Evolutionary conservation across 2,888 invertebrate species (phyloP).

Genomic region (Scaptomyza flava): DNA sequence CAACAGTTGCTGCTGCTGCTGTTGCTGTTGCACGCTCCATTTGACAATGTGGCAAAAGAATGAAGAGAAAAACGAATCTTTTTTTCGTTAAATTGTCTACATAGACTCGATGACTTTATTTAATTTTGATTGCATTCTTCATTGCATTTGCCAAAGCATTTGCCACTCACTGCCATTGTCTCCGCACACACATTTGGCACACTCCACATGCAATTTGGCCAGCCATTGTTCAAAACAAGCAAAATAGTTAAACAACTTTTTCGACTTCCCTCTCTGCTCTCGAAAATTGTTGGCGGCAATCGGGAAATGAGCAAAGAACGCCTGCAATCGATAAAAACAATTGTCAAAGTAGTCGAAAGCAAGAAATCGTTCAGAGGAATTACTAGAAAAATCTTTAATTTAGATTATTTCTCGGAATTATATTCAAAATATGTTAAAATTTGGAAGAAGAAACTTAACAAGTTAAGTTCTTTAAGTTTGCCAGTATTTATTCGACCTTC

Average conservation of each 20-base stretch:
- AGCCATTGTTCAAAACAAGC: conserved; percentile 35
- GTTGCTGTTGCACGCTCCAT: conserved; percentile 60
- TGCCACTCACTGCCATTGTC: conserved; percentile 44
- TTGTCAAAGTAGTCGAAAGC: conserved; percentile 10
- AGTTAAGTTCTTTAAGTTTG: too few relatives aligned
- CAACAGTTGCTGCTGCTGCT: conserved; percentile 53
- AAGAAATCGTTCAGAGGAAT: neutral
- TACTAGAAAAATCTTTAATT: neutral
- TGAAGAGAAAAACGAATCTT: conserved; percentile 44
- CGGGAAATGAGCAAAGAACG: conserved; percentile 35
- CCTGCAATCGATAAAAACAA: conserved; percentile 63
- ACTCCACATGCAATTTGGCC: conserved; percentile 54
- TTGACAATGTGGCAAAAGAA: conserved; percentile 60
- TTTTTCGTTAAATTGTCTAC: conserved; percentile 61
- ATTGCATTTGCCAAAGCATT: conserved; percentile 33
- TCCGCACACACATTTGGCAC: conserved; percentile 59
- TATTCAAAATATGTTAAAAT: too few relatives aligned
- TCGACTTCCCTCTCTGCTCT: neutral
- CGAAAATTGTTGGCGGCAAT: conserved; percentile 22
- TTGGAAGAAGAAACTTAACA: too few relatives aligned
- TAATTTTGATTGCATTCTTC: conserved; percentile 75
- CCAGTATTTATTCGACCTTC: neutral
- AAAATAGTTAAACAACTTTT: conserved; percentile 51
- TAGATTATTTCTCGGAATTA: too few relatives aligned
- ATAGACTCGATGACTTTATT: conserved; percentile 71